A percentile compares a stretch with the other conserved stretches of the same genome.
phyloP scores from a whole-genome alignment of 2,888 invertebrate genomes.

The Drosophila greeni region DNA sequence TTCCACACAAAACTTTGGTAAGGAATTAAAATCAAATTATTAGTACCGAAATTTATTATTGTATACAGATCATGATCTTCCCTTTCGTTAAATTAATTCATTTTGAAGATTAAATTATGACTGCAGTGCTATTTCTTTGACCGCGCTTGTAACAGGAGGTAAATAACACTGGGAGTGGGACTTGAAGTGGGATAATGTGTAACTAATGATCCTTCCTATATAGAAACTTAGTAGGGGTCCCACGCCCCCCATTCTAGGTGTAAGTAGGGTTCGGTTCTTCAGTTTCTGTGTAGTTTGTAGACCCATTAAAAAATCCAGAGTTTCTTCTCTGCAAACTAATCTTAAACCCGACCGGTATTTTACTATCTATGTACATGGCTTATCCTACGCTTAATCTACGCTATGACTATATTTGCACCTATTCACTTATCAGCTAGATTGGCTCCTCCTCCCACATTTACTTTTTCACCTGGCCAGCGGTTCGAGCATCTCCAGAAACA shows the following conservation, averaged over 20 bases:
- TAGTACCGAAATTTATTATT: conserved; percentile 5
- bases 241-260: conserved; percentile 9
- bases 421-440: conserved; percentile 47
- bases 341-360: conserved; percentile 38
- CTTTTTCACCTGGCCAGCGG: conserved; percentile 74
- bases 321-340: conserved; percentile 32
- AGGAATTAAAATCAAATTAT: neutral
- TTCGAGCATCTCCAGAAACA: conserved; percentile 97
- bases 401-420: conserved; percentile 67
- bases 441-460: neutral
- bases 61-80: neutral
- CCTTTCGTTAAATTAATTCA: neutral
- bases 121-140: conserved; percentile 15
- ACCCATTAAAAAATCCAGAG: conserved; percentile 25
- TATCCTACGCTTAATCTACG: conserved; percentile 37
- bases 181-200: conserved; percentile 1
- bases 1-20: neutral
- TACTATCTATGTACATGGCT: conserved; percentile 45
- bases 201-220: neutral
- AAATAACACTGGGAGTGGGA: conserved; percentile 3
- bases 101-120: neutral
- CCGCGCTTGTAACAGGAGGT: conserved; percentile 14
- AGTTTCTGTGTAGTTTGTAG: conserved; percentile 29
- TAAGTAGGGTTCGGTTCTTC: conserved; percentile 24
- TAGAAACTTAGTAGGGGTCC: neutral